phyloP scores from a whole-genome alignment of 2,888 invertebrate genomes.

The Mystacides longicornis region DNA sequence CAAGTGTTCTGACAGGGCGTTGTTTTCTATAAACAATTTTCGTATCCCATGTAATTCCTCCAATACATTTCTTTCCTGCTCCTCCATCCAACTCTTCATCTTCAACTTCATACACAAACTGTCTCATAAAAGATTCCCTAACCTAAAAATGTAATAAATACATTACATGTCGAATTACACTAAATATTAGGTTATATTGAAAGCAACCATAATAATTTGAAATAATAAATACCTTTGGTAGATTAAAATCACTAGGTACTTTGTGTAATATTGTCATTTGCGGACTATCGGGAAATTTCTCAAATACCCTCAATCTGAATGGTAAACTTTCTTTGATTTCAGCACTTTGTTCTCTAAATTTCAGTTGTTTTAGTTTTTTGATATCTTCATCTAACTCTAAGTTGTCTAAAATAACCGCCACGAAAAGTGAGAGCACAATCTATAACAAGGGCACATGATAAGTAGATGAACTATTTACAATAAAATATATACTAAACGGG shows the following conservation, averaged over 20 bases:
- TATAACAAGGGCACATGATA: too few relatives aligned
- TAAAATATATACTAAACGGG: too few relatives aligned
- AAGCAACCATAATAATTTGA: too few relatives aligned
- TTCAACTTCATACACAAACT: constrained; percentile 87
- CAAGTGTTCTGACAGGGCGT: constrained; percentile 72
- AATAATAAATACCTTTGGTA: constrained; percentile 69
- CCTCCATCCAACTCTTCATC: constrained; percentile 64
- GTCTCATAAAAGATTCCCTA: constrained; percentile 97
- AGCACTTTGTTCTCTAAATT: constrained; percentile 96
- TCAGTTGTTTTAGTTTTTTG: constrained; percentile 95
- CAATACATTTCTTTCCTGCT: constrained; percentile 33
- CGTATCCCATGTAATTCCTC: constrained; percentile 48
- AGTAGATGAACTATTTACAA: too few relatives aligned
- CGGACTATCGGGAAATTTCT: constrained; percentile 97
- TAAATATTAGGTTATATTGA: too few relatives aligned
- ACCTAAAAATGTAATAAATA: constrained; percentile 47
- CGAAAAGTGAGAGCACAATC: constrained; percentile 99
- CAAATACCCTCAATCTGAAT: constrained; percentile 90
- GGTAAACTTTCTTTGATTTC: constrained; percentile 97
- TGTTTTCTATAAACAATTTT: constrained; percentile 76
- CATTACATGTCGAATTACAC: too few relatives aligned
- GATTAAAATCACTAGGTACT: constrained; percentile 85
- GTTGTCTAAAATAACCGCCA: constrained; percentile 99
- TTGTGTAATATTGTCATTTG: constrained; percentile 95
- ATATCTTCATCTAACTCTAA: constrained; percentile 98